Base-by-base conservation (phyloP, 64 coral and sea anemone species). In the Platygyra sinensis region DNA sequence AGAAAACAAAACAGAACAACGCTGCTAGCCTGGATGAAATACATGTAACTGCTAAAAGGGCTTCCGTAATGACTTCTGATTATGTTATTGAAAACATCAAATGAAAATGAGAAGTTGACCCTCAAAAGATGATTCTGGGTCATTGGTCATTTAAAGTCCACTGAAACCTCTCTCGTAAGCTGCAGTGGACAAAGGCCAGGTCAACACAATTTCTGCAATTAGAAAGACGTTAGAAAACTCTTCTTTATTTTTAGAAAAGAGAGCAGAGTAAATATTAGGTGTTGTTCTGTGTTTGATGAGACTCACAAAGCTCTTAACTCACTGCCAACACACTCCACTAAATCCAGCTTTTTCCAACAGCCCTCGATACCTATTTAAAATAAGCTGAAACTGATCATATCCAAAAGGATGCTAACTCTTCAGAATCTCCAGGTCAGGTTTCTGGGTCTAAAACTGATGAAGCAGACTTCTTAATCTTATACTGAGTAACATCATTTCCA, bases 361-460 rank as follows among this genome's bases (percentile, higher is more conserved):
- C 10, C 29, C 77, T 60, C 30, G 51, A 28, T 80, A 80, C 15
- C 54, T 30, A 28, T 60, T 28, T 15, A 52, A 27, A 24, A 59
- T 27, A 13, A 80, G 10, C 10, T 10, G 11, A 13, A 80, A n/a
- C 54, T 80, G 24, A 60, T 29, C 77, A 60, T 60, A 10, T 11
- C 52, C 77, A 80, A 60, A 80, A 60, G n/a, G 52, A n/a, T 12
- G 77, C 51, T 60, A 80, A 80, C 52, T 80, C n/a, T 60, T 30
- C 54, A 12, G 22, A 54, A 80, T 60, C 78, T 62, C 17, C 16
- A 55, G 76, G 76, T 50, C 76, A 79, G 20, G 25, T 57, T 22
- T 29, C 86, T 73, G 86, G 86, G 60, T 88, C 72, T 77, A 88
- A 88, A 59, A 88, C 86, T 88, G 86, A 75, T 31, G 86, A 75